phyloP scores from a whole-genome alignment of 2,113 vertebrate genomes.

The Corythornis vintsioides region DNA sequence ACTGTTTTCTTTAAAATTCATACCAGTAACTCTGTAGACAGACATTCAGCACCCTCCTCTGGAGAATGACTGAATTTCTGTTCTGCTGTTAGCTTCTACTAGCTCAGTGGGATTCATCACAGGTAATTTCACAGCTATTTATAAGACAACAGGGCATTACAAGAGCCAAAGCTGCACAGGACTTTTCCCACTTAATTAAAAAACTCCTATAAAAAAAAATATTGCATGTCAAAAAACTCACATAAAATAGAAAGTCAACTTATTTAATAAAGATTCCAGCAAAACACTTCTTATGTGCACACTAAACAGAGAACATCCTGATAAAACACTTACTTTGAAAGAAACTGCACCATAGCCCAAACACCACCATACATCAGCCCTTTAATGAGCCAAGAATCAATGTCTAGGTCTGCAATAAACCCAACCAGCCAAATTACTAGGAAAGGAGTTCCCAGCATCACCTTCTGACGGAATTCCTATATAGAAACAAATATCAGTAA shows the following conservation, averaged over 20 bases:
- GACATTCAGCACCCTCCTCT: slow-evolving; percentile 56
- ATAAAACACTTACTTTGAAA: slow-evolving; percentile 91
- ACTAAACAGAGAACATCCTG: not conserved
- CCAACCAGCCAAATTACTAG: slow-evolving; percentile 98
- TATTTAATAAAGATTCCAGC: not conserved
- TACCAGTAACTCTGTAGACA: not conserved
- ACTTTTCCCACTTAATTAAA: not conserved
- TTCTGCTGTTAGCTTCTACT: not conserved
- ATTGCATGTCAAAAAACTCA: not conserved
- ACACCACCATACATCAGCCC: slow-evolving; percentile 94
- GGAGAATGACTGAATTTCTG: slow-evolving; percentile 40
- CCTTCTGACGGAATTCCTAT: slow-evolving; percentile 97
- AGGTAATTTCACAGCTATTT: not conserved
- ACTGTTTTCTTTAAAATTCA: not conserved
- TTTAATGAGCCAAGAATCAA: slow-evolving; percentile 98
- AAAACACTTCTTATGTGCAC: not conserved
- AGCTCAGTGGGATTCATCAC: not conserved
- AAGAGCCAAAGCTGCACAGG: not conserved
- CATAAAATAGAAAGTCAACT: not conserved
- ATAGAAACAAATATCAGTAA: slow-evolving; percentile 60
- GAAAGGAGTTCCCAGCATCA: slow-evolving; percentile 99
- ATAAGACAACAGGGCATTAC: not conserved
- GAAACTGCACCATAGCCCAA: slow-evolving; percentile 95
- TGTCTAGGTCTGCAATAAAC: slow-evolving; percentile 97
- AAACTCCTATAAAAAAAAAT: not conserved